Evolutionary conservation across 2,888 invertebrate species (phyloP), one percentile per base, ranked within the genome.

Genomic region (Eristalis pertinax): DNA sequence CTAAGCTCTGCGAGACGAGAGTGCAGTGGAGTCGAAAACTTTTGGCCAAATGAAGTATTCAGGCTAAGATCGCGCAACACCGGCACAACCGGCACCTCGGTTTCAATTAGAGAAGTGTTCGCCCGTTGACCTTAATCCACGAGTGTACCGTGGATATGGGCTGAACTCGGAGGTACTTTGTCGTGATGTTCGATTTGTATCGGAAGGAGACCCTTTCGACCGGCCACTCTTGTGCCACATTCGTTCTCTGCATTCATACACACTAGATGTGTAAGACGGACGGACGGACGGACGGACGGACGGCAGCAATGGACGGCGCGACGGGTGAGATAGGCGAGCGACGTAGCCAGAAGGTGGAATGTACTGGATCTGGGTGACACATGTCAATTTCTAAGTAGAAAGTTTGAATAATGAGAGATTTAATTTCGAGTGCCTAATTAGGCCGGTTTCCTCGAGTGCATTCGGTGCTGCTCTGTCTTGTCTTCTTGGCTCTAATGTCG

Each of bases 151-250:
- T 65, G 26, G 70, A 83, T 68, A 77, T 83, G 83, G 77, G 77
- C 67, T 77, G 77, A 43, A 77, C 70, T 24, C 72, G 72, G 77
- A 77, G 64, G 75, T 84, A 80, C 72, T 63, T 83, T 15, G 87
- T 87, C 87, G 87, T 87, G 87, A 87, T 87, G 87, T 84, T 87
- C 87, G 87, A 87, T 87, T 87, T 84, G 76, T 84, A 87, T 87
- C 87, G 80, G 84, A 63, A 84, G 84, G 79, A 87, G 84, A 87
- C 87, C 87, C 87, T 87, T 87, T 84, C 75, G 63, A 87, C 74
- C 83, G 86, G 72, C 79, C 83, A 75, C 75, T 75, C 74, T 78
- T 79, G 83, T 79, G 79, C 75, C 70, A 87, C 83, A 83, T 79
- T 79, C 56, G 58, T 58, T 67, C 70, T 62, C 65, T 67, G 67